Evolutionary conservation across 2,888 invertebrate species (phyloP).

Genomic region (Pocota personata): DNA sequence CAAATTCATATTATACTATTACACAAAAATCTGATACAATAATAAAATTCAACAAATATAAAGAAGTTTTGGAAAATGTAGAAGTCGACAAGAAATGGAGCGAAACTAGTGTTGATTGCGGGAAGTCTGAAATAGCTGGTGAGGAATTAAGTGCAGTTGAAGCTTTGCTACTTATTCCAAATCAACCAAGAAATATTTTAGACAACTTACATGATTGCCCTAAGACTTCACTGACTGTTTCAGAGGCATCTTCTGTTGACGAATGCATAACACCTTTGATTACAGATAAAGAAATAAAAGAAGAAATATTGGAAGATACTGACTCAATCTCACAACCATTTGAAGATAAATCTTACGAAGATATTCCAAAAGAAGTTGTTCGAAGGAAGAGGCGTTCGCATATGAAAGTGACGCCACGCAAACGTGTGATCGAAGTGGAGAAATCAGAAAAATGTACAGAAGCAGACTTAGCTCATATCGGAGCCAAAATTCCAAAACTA

Average conservation of each 20-base stretch:
- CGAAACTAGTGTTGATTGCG: conserved; percentile 15
- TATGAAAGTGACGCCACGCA: conserved; percentile 77
- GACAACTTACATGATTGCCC: not conserved
- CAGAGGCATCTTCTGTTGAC: not conserved
- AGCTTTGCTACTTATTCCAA: conserved; percentile 74
- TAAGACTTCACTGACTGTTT: not conserved
- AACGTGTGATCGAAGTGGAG: conserved; percentile 60
- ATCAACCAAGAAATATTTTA: conserved; percentile 40
- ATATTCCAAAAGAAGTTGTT: conserved; percentile 13
- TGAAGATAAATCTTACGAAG: not conserved
- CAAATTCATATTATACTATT: conserved; percentile 17
- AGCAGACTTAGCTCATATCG: not conserved
- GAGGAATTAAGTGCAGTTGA: conserved; percentile 74
- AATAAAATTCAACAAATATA: conserved; percentile 36
- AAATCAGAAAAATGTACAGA: not conserved
- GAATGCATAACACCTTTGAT: not conserved
- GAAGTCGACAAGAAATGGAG: not conserved
- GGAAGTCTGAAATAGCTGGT: conserved; percentile 45
- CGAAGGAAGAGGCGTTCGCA: conserved; percentile 75
- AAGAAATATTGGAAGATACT: conserved; percentile 20
- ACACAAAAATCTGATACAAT: conserved; percentile 41
- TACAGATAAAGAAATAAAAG: conserved; percentile 17
- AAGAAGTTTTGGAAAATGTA: not conserved
- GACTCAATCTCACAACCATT: not conserved
- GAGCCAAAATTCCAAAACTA: conserved; percentile 34